phyloP scores from a whole-genome alignment of 2,113 vertebrate genomes.

The Gopherus flavomarginatus region DNA sequence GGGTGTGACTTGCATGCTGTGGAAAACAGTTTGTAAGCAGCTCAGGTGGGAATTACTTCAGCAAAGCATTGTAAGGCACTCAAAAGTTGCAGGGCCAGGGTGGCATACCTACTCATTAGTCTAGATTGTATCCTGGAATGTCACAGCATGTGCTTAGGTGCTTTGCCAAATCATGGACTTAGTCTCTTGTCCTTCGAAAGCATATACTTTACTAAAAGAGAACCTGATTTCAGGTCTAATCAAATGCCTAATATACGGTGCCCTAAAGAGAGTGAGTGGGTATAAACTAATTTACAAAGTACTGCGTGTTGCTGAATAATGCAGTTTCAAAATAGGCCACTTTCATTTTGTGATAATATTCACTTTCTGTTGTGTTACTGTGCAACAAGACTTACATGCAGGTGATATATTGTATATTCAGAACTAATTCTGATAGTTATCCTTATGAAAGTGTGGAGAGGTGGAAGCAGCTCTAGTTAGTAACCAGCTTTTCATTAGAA shows the following conservation, averaged over 20 bases:
- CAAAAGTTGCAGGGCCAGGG: not conserved
- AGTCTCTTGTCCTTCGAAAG: not conserved
- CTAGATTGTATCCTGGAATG: not conserved
- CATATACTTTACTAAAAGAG: not conserved
- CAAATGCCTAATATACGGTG: not conserved
- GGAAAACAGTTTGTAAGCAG: not conserved
- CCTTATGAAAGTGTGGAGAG: not conserved
- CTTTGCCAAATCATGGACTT: no score
- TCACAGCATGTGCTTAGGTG: no score
- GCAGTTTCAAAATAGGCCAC: not conserved
- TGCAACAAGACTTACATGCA: not conserved
- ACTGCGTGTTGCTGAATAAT: not conserved
- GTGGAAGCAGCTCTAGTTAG: not conserved
- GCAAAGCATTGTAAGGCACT: not conserved
- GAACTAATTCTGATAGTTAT: not conserved
- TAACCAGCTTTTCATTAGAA: not conserved
- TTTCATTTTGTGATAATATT: not conserved
- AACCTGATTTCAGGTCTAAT: not conserved
- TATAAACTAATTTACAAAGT: not conserved
- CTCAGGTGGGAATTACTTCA: not conserved
- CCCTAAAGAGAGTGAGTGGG: not conserved
- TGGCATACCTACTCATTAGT: not conserved
- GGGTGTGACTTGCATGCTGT: not conserved
- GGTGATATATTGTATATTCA: not conserved
- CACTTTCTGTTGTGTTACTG: not conserved